A percentile compares a stretch with the other conserved stretches of the same genome.
phyloP scores from a whole-genome alignment of 2,888 invertebrate genomes.

The Sphinx pinastri region DNA sequence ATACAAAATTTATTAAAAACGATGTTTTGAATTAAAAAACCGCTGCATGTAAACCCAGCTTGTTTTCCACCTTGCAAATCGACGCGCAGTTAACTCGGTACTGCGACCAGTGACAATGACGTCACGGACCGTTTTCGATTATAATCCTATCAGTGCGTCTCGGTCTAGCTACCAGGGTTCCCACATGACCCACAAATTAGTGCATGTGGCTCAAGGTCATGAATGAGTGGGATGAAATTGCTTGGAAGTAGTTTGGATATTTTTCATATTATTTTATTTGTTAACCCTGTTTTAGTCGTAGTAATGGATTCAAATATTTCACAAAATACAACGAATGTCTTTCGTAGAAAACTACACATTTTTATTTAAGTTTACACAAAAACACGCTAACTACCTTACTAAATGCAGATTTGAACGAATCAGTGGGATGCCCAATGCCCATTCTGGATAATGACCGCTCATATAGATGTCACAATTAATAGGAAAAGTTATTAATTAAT shows the following conservation, averaged over 20 bases:
- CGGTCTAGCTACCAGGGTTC: constrained; percentile 10
- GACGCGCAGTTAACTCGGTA: neutral
- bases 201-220: neutral
- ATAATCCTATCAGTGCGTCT: constrained; percentile 21
- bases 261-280: neutral
- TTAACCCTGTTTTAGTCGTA: neutral
- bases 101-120: constrained; percentile 32
- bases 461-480: too few relatives aligned
- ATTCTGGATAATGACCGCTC: too few relatives aligned
- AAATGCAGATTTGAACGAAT: too few relatives aligned
- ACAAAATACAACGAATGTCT: too few relatives aligned
- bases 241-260: neutral
- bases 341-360: too few relatives aligned
- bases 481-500: too few relatives aligned
- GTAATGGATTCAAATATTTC: too few relatives aligned
- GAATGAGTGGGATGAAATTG: neutral
- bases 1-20: neutral
- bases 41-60: constrained; percentile 10
- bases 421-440: too few relatives aligned
- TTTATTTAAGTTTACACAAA: too few relatives aligned
- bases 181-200: neutral
- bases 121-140: constrained; percentile 34
- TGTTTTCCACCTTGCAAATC: constrained; percentile 26
- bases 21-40: neutral
- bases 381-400: too few relatives aligned